phyloP scores from a whole-genome alignment of 1,140 invertebrate genomes.

The Sitodiplosis mosellana region DNA sequence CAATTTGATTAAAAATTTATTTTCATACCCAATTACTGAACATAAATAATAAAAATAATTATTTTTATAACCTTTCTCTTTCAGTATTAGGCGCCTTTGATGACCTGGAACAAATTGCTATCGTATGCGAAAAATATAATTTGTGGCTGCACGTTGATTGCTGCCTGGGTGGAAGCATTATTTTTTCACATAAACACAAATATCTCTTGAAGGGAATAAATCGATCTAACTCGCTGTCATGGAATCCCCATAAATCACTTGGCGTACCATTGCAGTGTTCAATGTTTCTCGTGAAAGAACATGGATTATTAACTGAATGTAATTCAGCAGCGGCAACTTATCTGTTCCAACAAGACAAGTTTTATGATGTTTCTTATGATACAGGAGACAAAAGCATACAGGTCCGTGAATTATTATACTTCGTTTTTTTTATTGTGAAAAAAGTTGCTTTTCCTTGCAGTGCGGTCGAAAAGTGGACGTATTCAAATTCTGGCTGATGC shows the following conservation, averaged over 20 bases:
- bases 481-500: conserved; percentile 87
- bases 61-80: too few relatives aligned
- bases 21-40: background rate
- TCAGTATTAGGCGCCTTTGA: conserved; percentile 66
- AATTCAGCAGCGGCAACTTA: conserved; percentile 69
- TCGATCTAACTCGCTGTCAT: conserved; percentile 56
- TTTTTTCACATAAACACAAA: conserved; percentile 14
- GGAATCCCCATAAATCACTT: conserved; percentile 89
- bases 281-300: conserved; percentile 47
- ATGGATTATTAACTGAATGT: conserved; percentile 45
- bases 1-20: background rate
- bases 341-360: conserved; percentile 83
- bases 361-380: conserved; percentile 78
- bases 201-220: conserved; percentile 12
- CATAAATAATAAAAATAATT: background rate
- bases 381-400: conserved; percentile 92
- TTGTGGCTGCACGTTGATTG: conserved; percentile 80
- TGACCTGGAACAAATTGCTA: conserved; percentile 51
- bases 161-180: conserved; percentile 58
- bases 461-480: conserved; percentile 85
- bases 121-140: conserved; percentile 37
- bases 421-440: too few relatives aligned
- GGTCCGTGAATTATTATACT: too few relatives aligned
- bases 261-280: conserved; percentile 80
- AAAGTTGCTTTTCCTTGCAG: conserved; percentile 68